Base-by-base conservation (phyloP, 2,797 vertebrate species). In the Uromys caudimaculatus region DNA sequence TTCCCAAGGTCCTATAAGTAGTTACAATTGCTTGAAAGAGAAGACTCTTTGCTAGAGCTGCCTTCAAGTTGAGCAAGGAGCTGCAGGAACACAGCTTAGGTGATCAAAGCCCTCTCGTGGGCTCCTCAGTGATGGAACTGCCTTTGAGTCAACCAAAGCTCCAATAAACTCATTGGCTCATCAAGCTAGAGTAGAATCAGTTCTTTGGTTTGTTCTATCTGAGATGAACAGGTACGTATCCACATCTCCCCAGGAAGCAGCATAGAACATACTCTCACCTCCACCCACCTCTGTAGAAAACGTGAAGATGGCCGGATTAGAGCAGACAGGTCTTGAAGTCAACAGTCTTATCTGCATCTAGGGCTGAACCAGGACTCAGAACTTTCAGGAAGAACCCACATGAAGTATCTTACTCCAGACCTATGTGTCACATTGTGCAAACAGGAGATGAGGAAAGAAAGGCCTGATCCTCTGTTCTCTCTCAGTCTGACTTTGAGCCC, bases 381-480 rank as follows among this genome's bases (percentile, higher is more conserved):
- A 16, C 1, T 0, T n/a, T 41, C 19, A 8, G 6, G 2, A 0
- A 0, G 4, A 58, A 8, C 41, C 58, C 60, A 4, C 16, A 14
- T 75, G 11, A 1, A 38, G 58, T 0, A 6, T 9, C 58, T 73
- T 32, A 7, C 3, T 32, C 2, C n/a, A 16, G 78, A 62, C 38
- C 0, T 0, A 13, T 0, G 3, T 1, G 7, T 69, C 0, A 13
- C 19, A 0, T 1, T 14, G 1, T 24, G 17, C n/a, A 24, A 13
- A 38, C 64, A 38, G 41, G 44, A 27, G 76, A 12, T 0, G 21
- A 54, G 21, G 67, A 50, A 54, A 38, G 67, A 50, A 54, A 38
- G 12, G 3, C 35, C 89, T 16, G 54, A 21, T 38, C 19, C 38
- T 29, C 29, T 24, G 0, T 38, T 23, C 32, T 9, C 47, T n/a